A percentile compares a stretch with the other conserved stretches of the same genome.
phyloP scores from a whole-genome alignment of 2,888 invertebrate species.

The Drepana falcataria region DNA sequence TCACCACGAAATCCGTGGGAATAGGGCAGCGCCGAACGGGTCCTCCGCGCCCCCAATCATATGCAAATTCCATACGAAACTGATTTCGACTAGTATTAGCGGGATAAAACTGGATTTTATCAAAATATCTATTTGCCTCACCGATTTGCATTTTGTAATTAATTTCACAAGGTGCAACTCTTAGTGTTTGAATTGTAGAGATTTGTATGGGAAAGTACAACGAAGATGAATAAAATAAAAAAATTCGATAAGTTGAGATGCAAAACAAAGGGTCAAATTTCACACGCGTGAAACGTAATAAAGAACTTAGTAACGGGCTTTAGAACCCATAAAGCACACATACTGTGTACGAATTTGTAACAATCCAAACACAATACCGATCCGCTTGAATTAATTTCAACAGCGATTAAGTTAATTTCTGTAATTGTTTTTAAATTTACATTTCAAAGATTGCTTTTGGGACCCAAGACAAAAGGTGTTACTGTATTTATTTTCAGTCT shows the following conservation, averaged over 20 bases:
- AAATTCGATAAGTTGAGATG: neutral
- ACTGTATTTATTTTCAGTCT: neutral
- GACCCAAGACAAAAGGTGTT: neutral
- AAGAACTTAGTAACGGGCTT: neutral
- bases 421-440: neutral
- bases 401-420: neutral
- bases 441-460: neutral
- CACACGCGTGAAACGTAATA: neutral
- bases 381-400: neutral
- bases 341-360: neutral
- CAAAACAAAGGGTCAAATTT: neutral
- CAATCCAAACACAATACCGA: neutral
- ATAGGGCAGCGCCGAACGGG: neutral
- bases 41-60: neutral
- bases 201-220: neutral
- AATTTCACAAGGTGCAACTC: neutral
- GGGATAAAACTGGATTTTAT: neutral
- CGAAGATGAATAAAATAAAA: neutral
- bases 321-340: neutral
- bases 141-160: neutral
- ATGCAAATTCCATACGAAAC: constrained; percentile 13
- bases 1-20: neutral
- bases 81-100: constrained; percentile 4
- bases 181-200: neutral
- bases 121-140: neutral